Evolutionary conservation across 2,888 invertebrate genomes (phyloP).

Genomic region (Tupiocoris notatus): DNA sequence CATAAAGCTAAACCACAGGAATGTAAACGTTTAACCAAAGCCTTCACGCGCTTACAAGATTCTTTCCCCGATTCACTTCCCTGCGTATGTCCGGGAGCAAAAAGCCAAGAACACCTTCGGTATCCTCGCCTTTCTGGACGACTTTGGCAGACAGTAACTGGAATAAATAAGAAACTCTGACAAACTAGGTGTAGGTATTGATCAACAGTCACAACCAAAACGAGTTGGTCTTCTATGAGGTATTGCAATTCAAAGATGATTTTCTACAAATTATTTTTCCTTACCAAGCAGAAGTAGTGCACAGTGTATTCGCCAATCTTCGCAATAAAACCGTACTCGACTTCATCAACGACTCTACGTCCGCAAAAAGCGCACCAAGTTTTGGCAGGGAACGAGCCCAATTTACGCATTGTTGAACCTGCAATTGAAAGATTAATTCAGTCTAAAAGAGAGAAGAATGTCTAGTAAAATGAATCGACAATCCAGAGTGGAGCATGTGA

Average conservation of each 20-base stretch:
- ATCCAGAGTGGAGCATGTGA: too few relatives aligned
- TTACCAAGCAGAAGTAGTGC: constrained; percentile 37
- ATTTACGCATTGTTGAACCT: not conserved
- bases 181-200: too few relatives aligned
- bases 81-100: constrained; percentile 64
- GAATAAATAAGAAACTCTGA: too few relatives aligned
- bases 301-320: not conserved
- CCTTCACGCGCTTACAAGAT: constrained; percentile 66
- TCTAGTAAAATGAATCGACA: too few relatives aligned
- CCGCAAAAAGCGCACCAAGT: constrained; percentile 8
- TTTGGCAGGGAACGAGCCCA: constrained; percentile 2
- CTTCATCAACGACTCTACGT: not conserved
- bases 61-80: constrained; percentile 64
- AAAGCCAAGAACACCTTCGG: constrained; percentile 74
- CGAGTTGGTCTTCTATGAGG: too few relatives aligned
- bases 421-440: too few relatives aligned
- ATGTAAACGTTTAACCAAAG: too few relatives aligned
- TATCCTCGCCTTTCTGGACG: constrained; percentile 65
- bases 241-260: too few relatives aligned
- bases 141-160: constrained; percentile 71
- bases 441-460: too few relatives aligned
- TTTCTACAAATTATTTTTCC: too few relatives aligned
- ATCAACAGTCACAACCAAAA: too few relatives aligned
- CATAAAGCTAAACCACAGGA: too few relatives aligned
- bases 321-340: constrained; percentile 5